Evolutionary conservation across 2,888 invertebrate species (phyloP).

Genomic region (Eupithecia inturbata): DNA sequence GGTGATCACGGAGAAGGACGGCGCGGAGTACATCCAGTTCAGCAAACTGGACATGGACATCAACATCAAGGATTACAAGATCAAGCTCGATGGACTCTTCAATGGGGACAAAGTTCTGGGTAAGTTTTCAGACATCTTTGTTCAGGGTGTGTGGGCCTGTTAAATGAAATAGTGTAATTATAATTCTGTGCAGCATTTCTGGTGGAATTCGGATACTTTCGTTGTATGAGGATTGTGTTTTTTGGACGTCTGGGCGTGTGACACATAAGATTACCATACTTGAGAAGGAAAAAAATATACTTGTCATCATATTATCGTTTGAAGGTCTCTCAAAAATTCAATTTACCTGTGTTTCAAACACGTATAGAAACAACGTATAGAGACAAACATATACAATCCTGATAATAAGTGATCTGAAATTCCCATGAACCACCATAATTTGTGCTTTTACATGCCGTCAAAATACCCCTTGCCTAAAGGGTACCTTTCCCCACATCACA

Average conservation of each 20-base stretch:
- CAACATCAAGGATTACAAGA: slow-evolving; percentile 82
- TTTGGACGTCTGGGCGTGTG: background rate
- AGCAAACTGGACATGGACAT: slow-evolving; percentile 76
- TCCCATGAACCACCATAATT: background rate
- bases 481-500: background rate
- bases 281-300: no score
- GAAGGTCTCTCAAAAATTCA: no score
- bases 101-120: slow-evolving; percentile 85
- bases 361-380: no score
- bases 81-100: slow-evolving; percentile 85
- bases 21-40: slow-evolving; percentile 79
- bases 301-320: no score
- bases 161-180: background rate
- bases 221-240: background rate
- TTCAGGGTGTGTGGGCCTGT: background rate
- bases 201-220: background rate
- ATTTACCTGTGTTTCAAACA: no score
- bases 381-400: background rate
- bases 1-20: slow-evolving; percentile 63
- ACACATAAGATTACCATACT: background rate
- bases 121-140: slow-evolving; percentile 47
- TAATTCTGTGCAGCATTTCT: background rate
- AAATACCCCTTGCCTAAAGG: no score
- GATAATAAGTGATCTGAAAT: background rate
- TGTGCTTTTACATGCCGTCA: background rate